Evolutionary conservation across 64 coral and sea anemone genomes (phyloP), one percentile per base, ranked within the genome.

Genomic region (Montipora cactus): DNA sequence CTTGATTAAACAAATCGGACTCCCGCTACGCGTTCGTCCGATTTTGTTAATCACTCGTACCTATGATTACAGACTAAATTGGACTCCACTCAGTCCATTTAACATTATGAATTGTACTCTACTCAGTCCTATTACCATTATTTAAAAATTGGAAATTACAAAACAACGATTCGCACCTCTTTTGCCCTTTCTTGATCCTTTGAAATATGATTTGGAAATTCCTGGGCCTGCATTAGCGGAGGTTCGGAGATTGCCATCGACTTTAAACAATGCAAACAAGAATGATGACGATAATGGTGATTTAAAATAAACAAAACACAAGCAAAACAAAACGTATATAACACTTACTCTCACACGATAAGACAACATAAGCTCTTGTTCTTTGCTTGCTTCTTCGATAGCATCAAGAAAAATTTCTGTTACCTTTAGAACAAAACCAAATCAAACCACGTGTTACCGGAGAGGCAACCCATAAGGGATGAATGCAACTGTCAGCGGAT

Each of bases 321-420:
- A 16, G 69, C 2, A 71, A 70, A 45, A 68, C 45, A n/a, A 48
- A 14, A 20, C 22, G 12, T 58, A 49, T 18, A 11, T 57, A 13
- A 55, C 62, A 15, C 64, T 68, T 67, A 90, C 88, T 12, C 48
- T 68, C n/a, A 74, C 67, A 19, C 78, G 48, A 82, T 46, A 57
- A 82, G 80, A 73, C 59, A 50, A 70, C 22, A 23, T 18, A 59
- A 45, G 78, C 71, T 75, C 82, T 49, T 91, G 49, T 55, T 82
- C 69, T 82, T 91, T 79, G 66, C 79, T 59, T 78, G 79, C 80
- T 66, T 47, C 25, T 12, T 20, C 48, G n/a, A 74, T 74, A 25
- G 71, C 79, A 19, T 82, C 89, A 59, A 91, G 68, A 70, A 91
- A 79, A 28, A 82, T 91, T 74, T 91, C 89, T 52, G 78, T 82